Percentiles rank a stretch among this genome's conserved stretches.
phyloP scores from a whole-genome alignment of 2,888 invertebrate genomes.

The Parelbella ahira region DNA sequence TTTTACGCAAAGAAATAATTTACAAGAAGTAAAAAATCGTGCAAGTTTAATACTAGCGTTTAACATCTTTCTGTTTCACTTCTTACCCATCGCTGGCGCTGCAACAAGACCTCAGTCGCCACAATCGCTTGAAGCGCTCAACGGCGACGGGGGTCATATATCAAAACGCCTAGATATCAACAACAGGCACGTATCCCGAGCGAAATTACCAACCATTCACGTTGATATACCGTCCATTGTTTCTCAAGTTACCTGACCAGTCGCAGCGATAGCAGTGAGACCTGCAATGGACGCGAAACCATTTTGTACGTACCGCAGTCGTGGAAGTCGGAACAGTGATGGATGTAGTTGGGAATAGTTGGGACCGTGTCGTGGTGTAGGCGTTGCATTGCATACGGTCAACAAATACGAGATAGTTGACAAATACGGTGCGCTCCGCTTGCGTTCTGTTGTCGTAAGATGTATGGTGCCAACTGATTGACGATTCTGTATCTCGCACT shows the following conservation, averaged over 20 bases:
- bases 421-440: slow-evolving; percentile 29
- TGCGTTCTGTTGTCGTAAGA: slow-evolving; percentile 10
- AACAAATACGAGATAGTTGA: slow-evolving; percentile 31
- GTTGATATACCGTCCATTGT: slow-evolving; percentile 14
- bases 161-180: slow-evolving; percentile 31
- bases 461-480: slow-evolving; percentile 12
- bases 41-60: too few relatives aligned
- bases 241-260: slow-evolving; percentile 2
- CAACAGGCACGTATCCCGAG: slow-evolving; percentile 10
- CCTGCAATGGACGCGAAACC: slow-evolving; percentile 12
- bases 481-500: neutral
- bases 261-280: slow-evolving; percentile 2
- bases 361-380: too few relatives aligned
- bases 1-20: too few relatives aligned
- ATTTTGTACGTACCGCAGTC: slow-evolving; percentile 3
- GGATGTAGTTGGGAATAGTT: slow-evolving; percentile 20
- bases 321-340: slow-evolving; percentile 9
- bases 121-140: slow-evolving; percentile 1
- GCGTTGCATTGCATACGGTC: slow-evolving; percentile 29
- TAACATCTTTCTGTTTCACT: too few relatives aligned
- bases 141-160: slow-evolving; percentile 22
- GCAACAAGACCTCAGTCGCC: too few relatives aligned
- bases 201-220: slow-evolving; percentile 9
- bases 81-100: too few relatives aligned
- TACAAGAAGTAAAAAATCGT: too few relatives aligned